Percentiles rank a stretch among this genome's conserved stretches.
Evolutionary conservation across 2,888 invertebrate genomes (phyloP).

Genomic region (Pheosia gnoma): DNA sequence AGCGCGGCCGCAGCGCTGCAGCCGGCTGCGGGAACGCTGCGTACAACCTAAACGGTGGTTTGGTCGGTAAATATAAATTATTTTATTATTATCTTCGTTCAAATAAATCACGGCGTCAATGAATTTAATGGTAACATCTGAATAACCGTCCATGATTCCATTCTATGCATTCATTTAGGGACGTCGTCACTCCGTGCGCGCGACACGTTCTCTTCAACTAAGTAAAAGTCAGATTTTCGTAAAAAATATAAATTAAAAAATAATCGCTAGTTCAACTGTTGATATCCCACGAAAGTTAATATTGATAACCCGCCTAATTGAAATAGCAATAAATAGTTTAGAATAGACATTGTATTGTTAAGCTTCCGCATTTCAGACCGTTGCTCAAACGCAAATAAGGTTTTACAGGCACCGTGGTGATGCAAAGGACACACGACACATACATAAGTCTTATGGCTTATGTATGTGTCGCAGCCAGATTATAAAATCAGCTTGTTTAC

Average conservation of each 20-base stretch:
- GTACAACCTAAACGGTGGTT: too few species aligned
- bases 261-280: conserved; percentile 64
- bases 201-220: background rate
- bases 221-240: background rate
- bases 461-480: too few species aligned
- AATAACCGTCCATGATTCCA: conserved; percentile 63
- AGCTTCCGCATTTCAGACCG: conserved; percentile 65
- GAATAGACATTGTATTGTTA: conserved; percentile 72
- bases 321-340: conserved; percentile 83
- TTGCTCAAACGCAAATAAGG: conserved; percentile 45
- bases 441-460: too few species aligned
- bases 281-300: conserved; percentile 65
- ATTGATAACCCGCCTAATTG: conserved; percentile 82
- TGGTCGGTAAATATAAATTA: too few species aligned
- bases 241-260: conserved; percentile 21
- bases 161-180: background rate
- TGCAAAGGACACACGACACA: too few species aligned
- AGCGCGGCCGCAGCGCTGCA: too few species aligned
- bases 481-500: too few species aligned
- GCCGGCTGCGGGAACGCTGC: too few species aligned
- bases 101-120: background rate
- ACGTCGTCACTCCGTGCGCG: background rate
- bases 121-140: conserved; percentile 49
- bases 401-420: too few species aligned
- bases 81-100: too few species aligned